Evolutionary conservation across 1,140 invertebrate species (phyloP).

Genomic region (Saccostrea glomerata): DNA sequence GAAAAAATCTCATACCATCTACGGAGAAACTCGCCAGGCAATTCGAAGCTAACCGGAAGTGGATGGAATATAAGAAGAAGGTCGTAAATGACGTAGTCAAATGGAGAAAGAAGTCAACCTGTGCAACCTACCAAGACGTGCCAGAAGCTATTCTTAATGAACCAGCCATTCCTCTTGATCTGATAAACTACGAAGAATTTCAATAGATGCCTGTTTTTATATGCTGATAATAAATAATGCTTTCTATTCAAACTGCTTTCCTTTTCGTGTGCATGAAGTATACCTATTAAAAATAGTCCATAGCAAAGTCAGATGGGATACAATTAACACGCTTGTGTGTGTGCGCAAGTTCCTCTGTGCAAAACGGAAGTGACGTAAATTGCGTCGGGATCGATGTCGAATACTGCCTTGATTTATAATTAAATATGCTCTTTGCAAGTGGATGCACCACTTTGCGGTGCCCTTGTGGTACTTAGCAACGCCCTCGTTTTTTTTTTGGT

Average conservation of each 20-base stretch:
- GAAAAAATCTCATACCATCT: conserved; percentile 43
- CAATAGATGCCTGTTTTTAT: neutral
- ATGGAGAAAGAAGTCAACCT: conserved; percentile 23
- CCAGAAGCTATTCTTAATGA: conserved; percentile 39
- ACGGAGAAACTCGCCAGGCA: conserved; percentile 35
- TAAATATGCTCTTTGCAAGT: too few relatives aligned
- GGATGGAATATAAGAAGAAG: conserved; percentile 57
- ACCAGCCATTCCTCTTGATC: conserved; percentile 38
- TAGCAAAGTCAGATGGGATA: too few relatives aligned
- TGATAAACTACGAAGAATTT: conserved; percentile 3
- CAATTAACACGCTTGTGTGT: too few relatives aligned
- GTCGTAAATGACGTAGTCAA: conserved; percentile 48
- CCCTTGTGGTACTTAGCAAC: too few relatives aligned
- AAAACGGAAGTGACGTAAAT: too few relatives aligned
- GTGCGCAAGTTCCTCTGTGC: too few relatives aligned
- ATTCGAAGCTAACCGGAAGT: conserved; percentile 47
- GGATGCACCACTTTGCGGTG: too few relatives aligned
- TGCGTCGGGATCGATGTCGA: too few relatives aligned
- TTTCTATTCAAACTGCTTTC: neutral
- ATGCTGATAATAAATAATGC: neutral
- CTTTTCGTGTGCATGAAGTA: too few relatives aligned
- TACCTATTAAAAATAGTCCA: too few relatives aligned
- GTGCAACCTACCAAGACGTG: conserved; percentile 45
- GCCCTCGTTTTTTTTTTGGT: too few relatives aligned
- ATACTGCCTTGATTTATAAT: too few relatives aligned